Evolutionary conservation across 92 coral and sea anemone species (phyloP).

Genomic region (Montipora capitata): DNA sequence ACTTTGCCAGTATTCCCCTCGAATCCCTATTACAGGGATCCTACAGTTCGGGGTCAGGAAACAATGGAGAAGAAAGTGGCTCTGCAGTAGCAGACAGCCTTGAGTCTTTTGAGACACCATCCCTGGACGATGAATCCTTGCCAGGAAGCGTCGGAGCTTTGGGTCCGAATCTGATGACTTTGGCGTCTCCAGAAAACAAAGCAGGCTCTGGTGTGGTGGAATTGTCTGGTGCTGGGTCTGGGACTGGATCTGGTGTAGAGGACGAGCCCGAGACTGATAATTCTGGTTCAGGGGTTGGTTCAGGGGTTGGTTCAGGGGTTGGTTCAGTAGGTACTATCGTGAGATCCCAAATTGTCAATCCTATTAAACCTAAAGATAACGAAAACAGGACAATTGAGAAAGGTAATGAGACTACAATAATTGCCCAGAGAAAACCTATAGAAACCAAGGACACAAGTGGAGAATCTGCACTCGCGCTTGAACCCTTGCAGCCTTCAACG

Average conservation of each 20-base stretch:
- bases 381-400: slow-evolving; percentile 6
- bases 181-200: slow-evolving; percentile 83
- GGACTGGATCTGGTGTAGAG: slow-evolving; percentile 40
- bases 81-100: slow-evolving; percentile 25
- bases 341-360: slow-evolving; percentile 11
- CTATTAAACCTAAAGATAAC: slow-evolving; percentile 8
- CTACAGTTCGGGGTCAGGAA: slow-evolving; percentile 48
- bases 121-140: slow-evolving; percentile 77
- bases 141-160: slow-evolving; percentile 97
- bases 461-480: slow-evolving; percentile 65
- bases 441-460: slow-evolving; percentile 27
- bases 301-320: slow-evolving; percentile 75
- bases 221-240: slow-evolving; percentile 77
- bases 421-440: slow-evolving; percentile 17
- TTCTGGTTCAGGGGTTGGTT: slow-evolving; percentile 59
- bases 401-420: slow-evolving; percentile 5
- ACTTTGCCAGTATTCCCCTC: not conserved
- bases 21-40: slow-evolving; percentile 4
- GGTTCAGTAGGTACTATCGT: slow-evolving; percentile 31
- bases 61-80: slow-evolving; percentile 10
- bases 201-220: slow-evolving; percentile 75
- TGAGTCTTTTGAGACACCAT: slow-evolving; percentile 21
- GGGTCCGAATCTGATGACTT: slow-evolving; percentile 93
- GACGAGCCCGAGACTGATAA: slow-evolving; percentile 15
- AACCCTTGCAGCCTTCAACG: slow-evolving; percentile 37